Conservation (phyloP, 2,888 invertebrate genomes). For the Callosobruchus maculatus region DNA sequence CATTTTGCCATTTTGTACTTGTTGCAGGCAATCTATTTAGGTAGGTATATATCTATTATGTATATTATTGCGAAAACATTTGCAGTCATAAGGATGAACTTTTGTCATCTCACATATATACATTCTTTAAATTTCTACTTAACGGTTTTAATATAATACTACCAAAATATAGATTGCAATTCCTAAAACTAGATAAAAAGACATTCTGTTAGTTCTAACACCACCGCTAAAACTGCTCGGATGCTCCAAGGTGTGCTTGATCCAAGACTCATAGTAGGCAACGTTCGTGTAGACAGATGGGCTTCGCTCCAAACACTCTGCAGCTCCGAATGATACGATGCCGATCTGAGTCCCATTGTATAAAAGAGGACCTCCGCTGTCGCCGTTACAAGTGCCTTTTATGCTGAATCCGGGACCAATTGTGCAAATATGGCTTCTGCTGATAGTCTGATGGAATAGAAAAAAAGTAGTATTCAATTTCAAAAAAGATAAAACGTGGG, state of each 20-base stretch:
- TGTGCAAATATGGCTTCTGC: background rate
- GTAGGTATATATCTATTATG: no score
- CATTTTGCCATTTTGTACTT: no score
- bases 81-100: no score
- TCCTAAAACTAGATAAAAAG: background rate
- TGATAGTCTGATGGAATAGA: background rate
- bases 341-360: slow-evolving; percentile 24
- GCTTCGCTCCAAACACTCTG: slow-evolving; percentile 14
- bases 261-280: slow-evolving; percentile 18
- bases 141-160: no score
- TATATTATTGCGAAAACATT: no score
- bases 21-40: no score
- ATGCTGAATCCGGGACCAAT: slow-evolving; percentile 8
- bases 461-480: no score
- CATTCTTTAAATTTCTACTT: no score
- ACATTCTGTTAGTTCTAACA: background rate
- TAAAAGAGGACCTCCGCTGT: slow-evolving; percentile 26
- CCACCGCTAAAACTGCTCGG: background rate
- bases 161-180: background rate
- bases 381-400: slow-evolving; percentile 25
- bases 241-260: background rate
- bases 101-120: no score
- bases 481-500: no score
- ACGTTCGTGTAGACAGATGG: slow-evolving; percentile 22
- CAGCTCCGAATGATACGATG: slow-evolving; percentile 22